Base-by-base conservation (phyloP, 2,113 vertebrate genomes). In the Colaptes auratus region DNA sequence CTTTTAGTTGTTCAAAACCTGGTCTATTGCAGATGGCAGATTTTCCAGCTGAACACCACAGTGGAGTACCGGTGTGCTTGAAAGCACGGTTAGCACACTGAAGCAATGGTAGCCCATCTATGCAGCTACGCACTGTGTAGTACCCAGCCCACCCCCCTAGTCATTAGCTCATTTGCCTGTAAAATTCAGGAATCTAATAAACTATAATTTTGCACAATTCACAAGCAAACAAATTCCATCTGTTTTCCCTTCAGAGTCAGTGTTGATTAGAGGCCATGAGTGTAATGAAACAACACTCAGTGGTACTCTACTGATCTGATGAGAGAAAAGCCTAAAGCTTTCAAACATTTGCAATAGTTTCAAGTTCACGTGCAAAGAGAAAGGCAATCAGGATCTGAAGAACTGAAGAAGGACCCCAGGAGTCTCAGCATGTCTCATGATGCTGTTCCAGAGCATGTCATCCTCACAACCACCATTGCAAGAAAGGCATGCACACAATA, bases 201-300 rank as follows among this genome's bases (percentile, higher is more conserved):
- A 81, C 67, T 87, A 71, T 87, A 80, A 96, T 78, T 93, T 82
- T 96, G 81, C 87, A 84, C 67, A 70, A 97, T 94, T 95, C 71
- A 93, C 61, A 94, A 85, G 80, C 77, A 95, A 95, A 95, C 65
- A 93, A 94, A 81, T 86, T 78, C 86, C 83, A 96, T 93, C 91
- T 91, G 92, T 72, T 96, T 93, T 58, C 86, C 76, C 74, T 95
- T 90, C 46, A 85, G 64, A 91, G 82, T 91, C 72, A 88, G 25
- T n/a, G 46, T 65, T 91, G 53, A 85, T 94, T 92, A 92, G 48
- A 65, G 85, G 84, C 27, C 56, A 94, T 12, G 66, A 80, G 76
- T 46, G 52, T 42, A 94, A 69, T 88, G 58, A 92, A 92, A 35
- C 48, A 55, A 96, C 61, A 82, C 36, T 60, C 74, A 71, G 59